Evolutionary conservation across 2,113 vertebrate genomes (phyloP), one percentile per base, ranked within the genome.

Genomic region (Balaenoptera acutorostrata): DNA sequence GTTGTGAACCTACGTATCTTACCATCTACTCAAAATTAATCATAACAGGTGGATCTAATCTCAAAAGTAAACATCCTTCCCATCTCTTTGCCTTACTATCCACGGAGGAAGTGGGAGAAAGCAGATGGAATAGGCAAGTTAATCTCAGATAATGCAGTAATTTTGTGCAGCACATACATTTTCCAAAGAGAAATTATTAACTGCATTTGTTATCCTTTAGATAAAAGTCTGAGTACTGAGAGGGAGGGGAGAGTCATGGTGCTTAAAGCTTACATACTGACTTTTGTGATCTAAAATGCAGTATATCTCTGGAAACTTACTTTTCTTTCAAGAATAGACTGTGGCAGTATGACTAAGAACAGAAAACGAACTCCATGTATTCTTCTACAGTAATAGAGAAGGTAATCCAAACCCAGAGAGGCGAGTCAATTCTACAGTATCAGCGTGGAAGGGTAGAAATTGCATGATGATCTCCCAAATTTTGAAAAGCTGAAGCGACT

Each of bases 1-100:
- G 87, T 97, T 97, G 36, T 95, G 83, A 93, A 94, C n/a, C n/a
- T 55, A 64, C 85, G 95, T 97, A 84, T 93, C 88, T 98, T 97
- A 82, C 41, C 93, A 94, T 23, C 88, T 97, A 95, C 84, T 97
- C 69, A 69, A 78, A 96, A 94, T 95, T 82, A 97, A 96, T 29
- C n/a, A 29, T 84, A 96, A 96, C 25, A 90, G 41, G 41, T 71
- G 29, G 61, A 36, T 88, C 74, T 94, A 86, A 86, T 93, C 59
- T 91, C 41, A 72, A 8, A 94, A 88, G 68, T 86, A 68, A 82
- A 74, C 25, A 72, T 72, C 21, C 33, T 91, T 88, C 20, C 94
- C 63, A 82, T 98, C 74, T 95, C 78, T 88, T 69, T 91, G 77
- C 87, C 75, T 90, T 95, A 66, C 49, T 87, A 36, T 97, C 84